Conservation (phyloP, 2,113 vertebrate species). For the Lichenostomus cassidix region DNA sequence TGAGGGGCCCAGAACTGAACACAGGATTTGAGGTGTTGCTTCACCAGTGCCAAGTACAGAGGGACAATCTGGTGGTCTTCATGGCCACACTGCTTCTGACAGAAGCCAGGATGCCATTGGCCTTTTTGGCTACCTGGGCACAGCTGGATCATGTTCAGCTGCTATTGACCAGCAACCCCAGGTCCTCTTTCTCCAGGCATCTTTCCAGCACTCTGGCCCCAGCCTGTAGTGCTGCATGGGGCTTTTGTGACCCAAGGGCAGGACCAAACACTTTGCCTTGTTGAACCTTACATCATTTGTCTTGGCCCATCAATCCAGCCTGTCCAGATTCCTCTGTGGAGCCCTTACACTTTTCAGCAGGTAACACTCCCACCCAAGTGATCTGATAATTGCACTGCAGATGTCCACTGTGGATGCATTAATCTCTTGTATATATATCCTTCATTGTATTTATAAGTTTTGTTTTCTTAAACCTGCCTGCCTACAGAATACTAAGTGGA, state of each 20-base stretch:
- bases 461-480: background rate
- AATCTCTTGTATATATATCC: background rate
- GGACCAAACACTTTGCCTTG: background rate
- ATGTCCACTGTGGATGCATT: background rate
- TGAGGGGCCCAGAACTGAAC: background rate
- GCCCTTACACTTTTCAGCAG: background rate
- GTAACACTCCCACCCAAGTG: background rate
- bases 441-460: background rate
- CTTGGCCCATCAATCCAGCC: rapidly evolving
- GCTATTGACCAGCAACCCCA: background rate
- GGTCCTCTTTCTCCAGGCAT: background rate
- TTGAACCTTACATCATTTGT: rapidly evolving
- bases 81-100: background rate
- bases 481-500: background rate
- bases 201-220: background rate
- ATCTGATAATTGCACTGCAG: background rate
- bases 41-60: background rate
- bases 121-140: background rate
- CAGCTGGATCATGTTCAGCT: rapidly evolving
- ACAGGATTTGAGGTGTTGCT: too few relatives aligned
- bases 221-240: rapidly evolving
- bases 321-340: background rate
- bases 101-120: background rate
- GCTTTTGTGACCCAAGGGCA: background rate
- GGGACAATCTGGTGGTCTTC: rapidly evolving